Conservation (phyloP, 2,888 invertebrate genomes). For the Bembecia ichneumoniformis region DNA sequence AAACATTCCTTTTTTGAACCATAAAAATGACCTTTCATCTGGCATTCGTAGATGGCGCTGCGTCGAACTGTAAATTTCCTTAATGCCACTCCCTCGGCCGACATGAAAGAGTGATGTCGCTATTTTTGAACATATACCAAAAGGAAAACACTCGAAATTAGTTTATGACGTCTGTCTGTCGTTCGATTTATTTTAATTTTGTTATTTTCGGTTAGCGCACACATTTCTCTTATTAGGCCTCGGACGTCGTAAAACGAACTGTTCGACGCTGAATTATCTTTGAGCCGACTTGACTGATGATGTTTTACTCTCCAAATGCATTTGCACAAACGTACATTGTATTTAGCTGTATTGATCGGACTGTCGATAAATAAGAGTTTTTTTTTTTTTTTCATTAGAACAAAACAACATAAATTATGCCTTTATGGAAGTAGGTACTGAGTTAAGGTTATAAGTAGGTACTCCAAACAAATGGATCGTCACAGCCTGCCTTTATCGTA, state of each 20-base stretch:
- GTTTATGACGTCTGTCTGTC: constrained; percentile 72
- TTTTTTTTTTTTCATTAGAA: too few species aligned
- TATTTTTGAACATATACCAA: constrained; percentile 63
- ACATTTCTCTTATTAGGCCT: constrained; percentile 57
- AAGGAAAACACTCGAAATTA: constrained; percentile 71
- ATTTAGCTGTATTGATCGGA: too few species aligned
- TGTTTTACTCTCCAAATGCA: constrained; percentile 9
- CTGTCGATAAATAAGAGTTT: too few species aligned
- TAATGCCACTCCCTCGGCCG: constrained; percentile 60
- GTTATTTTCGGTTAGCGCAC: constrained; percentile 60
- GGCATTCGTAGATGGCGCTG: constrained; percentile 56
- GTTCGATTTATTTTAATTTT: constrained; percentile 72
- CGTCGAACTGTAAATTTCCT: constrained; percentile 55
- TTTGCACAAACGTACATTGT: too few species aligned
- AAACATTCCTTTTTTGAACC: constrained; percentile 51
- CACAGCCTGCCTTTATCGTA: too few species aligned
- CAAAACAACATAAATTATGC: too few species aligned
- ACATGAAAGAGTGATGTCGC: constrained; percentile 70
- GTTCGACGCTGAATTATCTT: constrained; percentile 62
- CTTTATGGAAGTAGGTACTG: too few species aligned
- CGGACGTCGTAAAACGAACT: constrained; percentile 44
- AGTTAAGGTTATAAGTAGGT: too few species aligned
- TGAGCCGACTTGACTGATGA: constrained; percentile 24
- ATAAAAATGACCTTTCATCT: constrained; percentile 55
- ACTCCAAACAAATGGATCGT: too few species aligned